Base-by-base conservation (phyloP, 2,797 vertebrate genomes). In the Pseudocheirus occidentalis region DNA sequence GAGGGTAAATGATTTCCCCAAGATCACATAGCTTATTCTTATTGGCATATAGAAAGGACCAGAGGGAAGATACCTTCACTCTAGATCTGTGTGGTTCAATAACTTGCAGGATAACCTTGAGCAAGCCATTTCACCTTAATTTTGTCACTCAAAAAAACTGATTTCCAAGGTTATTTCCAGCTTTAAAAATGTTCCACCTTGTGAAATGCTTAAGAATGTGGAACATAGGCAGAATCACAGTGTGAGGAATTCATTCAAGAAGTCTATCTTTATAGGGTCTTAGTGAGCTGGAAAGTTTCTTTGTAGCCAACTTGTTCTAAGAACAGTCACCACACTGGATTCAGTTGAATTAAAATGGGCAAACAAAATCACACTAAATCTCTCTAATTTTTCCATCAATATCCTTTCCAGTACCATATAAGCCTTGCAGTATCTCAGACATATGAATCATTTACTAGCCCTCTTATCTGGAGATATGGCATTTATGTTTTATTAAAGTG, bases 401-500 rank as follows among this genome's bases (percentile, higher is more conserved):
- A 3, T 56, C 10, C 54, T 16, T 90, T 94, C 52, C 31, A 27
- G 55, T 53, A 5, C 16, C 46, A 21, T 28, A 18, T 57, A 52
- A 92, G 46, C 57, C 93, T n/a, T n/a, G 0, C 7, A 57, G 91
- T 93, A 92, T 91, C 91, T 92, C n/a, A 93, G 21, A 91, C 18
- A 4, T 90, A 62, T 89, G 24, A 91, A 34, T 91, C 40, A 55
- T 12, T 93, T 56, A 81, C 5, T 12, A 94, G 28, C 53, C n/a
- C 93, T 55, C 27, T 92, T 92, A 92, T n/a, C 59, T 4, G 52
- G 54, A 92, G 31, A 95, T 27, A 92, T 52, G 59, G 55, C 24
- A 92, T 81, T 40, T 59, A 40, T 73, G 91, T 95, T 97, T 96
- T 96, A 16, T 96, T 90, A 95, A 90, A 87, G 50, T 92, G 93